Conservation (phyloP, 2,113 vertebrate species). For the Antidorcas marsupialis region DNA sequence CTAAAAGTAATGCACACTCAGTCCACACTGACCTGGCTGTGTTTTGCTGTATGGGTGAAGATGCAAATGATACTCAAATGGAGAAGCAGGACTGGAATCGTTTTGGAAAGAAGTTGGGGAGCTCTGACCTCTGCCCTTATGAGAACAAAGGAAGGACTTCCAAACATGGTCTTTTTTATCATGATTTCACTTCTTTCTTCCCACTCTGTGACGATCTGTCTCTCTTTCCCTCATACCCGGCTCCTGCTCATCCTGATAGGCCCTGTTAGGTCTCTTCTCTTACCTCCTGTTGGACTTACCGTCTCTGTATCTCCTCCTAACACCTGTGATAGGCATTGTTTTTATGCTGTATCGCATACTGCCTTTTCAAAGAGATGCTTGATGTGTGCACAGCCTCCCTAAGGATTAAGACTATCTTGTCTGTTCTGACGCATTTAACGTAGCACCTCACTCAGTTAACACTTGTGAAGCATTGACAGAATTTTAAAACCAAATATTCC, state of each 20-base stretch:
- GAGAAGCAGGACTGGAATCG: neutral
- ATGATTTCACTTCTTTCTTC: neutral
- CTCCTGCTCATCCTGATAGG: neutral
- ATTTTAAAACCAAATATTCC: neutral
- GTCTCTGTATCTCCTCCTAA: neutral
- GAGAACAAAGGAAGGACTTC: neutral
- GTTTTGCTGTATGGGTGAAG: neutral
- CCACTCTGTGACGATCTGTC: neutral
- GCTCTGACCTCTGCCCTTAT: neutral
- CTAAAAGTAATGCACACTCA: neutral
- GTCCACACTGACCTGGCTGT: neutral
- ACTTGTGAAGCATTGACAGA: constrained; percentile 39
- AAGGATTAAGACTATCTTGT: neutral
- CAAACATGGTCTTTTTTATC: neutral
- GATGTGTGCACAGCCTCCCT: neutral
- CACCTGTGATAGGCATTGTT: neutral
- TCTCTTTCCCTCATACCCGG: neutral
- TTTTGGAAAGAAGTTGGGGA: neutral
- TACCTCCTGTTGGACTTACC: neutral
- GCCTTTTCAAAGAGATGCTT: neutral
- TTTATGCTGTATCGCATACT: neutral
- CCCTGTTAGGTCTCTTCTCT: neutral
- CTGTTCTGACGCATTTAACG: neutral
- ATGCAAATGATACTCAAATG: neutral
- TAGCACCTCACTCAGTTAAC: neutral